phyloP scores from a whole-genome alignment of 2,113 vertebrate genomes.

The Platichthys flesus region DNA sequence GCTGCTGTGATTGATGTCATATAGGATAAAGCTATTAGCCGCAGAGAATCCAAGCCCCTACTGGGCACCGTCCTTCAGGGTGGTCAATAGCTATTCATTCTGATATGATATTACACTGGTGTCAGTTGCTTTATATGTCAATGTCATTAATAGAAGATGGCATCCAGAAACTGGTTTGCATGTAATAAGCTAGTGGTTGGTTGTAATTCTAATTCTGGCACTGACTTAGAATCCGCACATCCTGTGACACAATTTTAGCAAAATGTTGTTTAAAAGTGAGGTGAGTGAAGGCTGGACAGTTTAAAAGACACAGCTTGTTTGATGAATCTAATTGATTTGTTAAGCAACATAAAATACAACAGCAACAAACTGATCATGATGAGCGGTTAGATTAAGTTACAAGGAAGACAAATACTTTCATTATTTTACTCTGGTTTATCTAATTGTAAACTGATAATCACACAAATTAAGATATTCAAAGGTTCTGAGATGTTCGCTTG shows the following conservation, averaged over 20 bases:
- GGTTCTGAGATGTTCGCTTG: too few species aligned
- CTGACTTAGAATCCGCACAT: background rate
- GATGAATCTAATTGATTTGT: background rate
- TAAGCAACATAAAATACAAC: background rate
- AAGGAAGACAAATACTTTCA: too few species aligned
- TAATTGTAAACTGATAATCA: too few species aligned
- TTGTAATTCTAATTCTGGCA: background rate
- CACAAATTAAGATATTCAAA: too few species aligned
- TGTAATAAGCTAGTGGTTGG: background rate
- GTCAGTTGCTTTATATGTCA: background rate
- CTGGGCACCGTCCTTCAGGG: background rate
- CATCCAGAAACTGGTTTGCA: background rate
- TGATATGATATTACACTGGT: background rate
- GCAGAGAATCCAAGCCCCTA: constrained; percentile 18
- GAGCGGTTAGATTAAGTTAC: background rate
- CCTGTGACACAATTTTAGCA: background rate
- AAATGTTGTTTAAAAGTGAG: background rate
- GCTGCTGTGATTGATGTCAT: constrained; percentile 42
- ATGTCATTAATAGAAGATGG: constrained; percentile 13
- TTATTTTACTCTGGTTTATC: too few species aligned
- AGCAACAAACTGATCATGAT: background rate
- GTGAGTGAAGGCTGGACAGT: background rate
- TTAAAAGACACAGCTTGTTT: background rate
- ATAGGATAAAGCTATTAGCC: constrained; percentile 62
- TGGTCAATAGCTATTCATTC: constrained; percentile 22